phyloP scores from a whole-genome alignment of 2,888 invertebrate genomes.

The Teinopalpus imperialis region DNA sequence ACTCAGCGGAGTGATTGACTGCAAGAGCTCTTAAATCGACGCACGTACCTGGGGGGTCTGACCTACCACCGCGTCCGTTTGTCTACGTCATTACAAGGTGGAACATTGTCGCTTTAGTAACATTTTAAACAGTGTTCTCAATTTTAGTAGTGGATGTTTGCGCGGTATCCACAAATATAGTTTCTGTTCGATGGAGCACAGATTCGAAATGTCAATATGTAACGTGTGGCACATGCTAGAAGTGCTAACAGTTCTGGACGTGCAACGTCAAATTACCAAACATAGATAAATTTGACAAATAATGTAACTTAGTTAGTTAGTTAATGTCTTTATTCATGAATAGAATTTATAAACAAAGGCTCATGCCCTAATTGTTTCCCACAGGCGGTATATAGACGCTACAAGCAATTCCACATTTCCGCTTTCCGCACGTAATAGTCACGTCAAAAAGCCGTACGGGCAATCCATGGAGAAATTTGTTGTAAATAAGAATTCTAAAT shows the following conservation, averaged over 20 bases:
- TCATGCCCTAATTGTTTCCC: no score
- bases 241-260: conserved; percentile 10
- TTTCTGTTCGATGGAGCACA: conserved; percentile 50
- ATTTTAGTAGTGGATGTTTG: conserved; percentile 59
- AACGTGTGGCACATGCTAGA: conserved; percentile 38
- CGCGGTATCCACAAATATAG: conserved; percentile 58
- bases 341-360: no score
- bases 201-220: conserved; percentile 46
- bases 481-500: no score
- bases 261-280: not conserved
- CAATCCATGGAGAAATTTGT: no score
- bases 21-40: conserved; percentile 13
- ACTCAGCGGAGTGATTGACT: conserved; percentile 48
- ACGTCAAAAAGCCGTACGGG: no score
- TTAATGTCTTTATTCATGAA: no score
- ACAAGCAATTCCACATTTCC: no score
- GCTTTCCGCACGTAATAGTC: no score
- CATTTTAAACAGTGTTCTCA: conserved; percentile 59
- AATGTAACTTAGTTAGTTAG: not conserved
- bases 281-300: not conserved
- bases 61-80: conserved; percentile 45
- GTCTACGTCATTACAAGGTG: conserved; percentile 53
- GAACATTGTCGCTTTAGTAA: conserved; percentile 59
- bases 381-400: no score
- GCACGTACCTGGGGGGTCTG: conserved; percentile 37